Conservation (phyloP, 1,140 invertebrate species). For the Pentalonia nigronervosa region DNA sequence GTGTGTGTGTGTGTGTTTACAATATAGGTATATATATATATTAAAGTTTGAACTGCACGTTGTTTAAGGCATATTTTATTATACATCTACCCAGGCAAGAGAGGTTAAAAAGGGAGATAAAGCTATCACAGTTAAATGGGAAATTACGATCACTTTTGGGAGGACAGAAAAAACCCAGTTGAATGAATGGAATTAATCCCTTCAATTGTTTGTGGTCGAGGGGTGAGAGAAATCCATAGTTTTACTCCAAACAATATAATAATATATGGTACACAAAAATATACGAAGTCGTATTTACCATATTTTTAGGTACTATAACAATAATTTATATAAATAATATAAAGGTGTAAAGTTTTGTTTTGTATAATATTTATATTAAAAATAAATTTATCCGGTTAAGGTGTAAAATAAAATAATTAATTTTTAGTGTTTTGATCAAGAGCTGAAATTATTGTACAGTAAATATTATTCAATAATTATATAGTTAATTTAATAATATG, state of each 20-base stretch:
- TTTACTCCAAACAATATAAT: neutral
- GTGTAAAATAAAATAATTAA: neutral
- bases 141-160: constrained; percentile 47
- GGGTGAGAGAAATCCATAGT: constrained; percentile 2
- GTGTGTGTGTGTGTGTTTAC: neutral
- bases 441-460: neutral
- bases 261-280: neutral
- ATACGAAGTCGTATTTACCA: neutral
- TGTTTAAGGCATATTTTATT: constrained; percentile 50
- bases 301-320: neutral
- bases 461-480: too few relatives aligned
- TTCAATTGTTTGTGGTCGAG: constrained; percentile 25
- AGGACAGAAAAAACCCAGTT: constrained; percentile 34
- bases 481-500: too few relatives aligned
- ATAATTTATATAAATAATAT: neutral
- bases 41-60: constrained; percentile 41
- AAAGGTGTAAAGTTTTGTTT: neutral
- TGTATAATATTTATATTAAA: neutral
- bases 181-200: constrained; percentile 23
- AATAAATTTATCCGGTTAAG: neutral
- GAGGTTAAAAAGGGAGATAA: constrained; percentile 48
- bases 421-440: neutral
- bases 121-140: constrained; percentile 41
- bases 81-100: neutral
- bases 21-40: constrained; percentile 32